Conservation (phyloP, 2,113 vertebrate species). For the Chaenogobius annularis region DNA sequence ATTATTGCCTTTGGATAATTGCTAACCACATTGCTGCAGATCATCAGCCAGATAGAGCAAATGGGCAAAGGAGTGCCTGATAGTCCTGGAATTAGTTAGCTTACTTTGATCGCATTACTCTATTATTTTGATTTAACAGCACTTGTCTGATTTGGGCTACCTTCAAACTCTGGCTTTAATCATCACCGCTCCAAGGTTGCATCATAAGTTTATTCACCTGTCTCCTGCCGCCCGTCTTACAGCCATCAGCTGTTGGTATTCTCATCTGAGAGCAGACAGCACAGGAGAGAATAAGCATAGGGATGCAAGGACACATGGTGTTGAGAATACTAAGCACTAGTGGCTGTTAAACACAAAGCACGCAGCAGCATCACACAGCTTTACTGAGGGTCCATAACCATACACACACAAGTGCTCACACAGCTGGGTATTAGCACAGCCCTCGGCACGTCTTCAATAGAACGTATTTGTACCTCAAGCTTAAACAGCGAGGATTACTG, state of each 20-base stretch:
- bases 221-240: constrained; percentile 23
- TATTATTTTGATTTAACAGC: not conserved
- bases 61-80: too few relatives aligned
- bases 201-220: constrained; percentile 58
- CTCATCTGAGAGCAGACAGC: constrained; percentile 58
- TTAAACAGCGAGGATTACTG: constrained; percentile 73
- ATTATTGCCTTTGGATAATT: not conserved
- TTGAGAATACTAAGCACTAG: constrained; percentile 78
- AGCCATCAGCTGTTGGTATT: constrained; percentile 49
- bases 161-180: constrained; percentile 35
- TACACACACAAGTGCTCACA: constrained; percentile 45
- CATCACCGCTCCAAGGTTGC: constrained; percentile 42
- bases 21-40: too few relatives aligned
- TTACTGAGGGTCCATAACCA: constrained; percentile 38
- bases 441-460: constrained; percentile 66
- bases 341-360: constrained; percentile 71
- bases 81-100: too few relatives aligned
- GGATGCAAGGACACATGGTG: constrained; percentile 70
- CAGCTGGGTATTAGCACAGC: constrained; percentile 59
- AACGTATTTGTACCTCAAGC: constrained; percentile 74
- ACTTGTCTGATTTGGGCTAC: not conserved
- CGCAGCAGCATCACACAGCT: constrained; percentile 34
- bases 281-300: constrained; percentile 62
- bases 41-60: too few relatives aligned
- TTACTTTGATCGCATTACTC: too few relatives aligned